Evolutionary conservation across 2,797 vertebrate genomes (phyloP), one percentile per base, ranked within the genome.

Genomic region (Acanthurus leucopareius): DNA sequence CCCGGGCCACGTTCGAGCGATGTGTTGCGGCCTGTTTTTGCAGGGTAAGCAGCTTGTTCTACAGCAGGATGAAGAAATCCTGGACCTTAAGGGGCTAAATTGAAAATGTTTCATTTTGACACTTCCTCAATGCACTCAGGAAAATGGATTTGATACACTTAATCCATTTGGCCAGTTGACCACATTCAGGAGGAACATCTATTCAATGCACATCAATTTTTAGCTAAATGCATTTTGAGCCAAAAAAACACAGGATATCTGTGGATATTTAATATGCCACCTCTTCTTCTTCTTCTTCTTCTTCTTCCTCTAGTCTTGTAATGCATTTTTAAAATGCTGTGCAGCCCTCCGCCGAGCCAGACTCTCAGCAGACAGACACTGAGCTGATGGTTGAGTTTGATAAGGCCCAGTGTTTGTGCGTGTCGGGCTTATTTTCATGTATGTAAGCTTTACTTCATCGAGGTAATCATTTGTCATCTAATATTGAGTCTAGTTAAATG

Each of bases 401-500:
- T 86, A 84, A 88, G 89, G 86, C 87, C 80, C 69, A 25, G 61
- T 71, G 19, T 87, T 77, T 77, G 77, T 82, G 80, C 48, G 2
- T 35, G 11, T 75, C 51, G 0, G 61, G 75, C 76, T 66, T 86
- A 83, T 87, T 90, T 91, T 84, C 5, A 20, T 75, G 83, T 79
- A 66, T 77, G 72, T 80, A 83, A 86, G 85, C 88, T 80, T 86
- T 82, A 79, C 83, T 86, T 83, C 78, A 40, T 83, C 15, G 73
- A 84, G 84, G 79, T 88, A 87, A 90, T 91, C 87, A 83, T 92
- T 89, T 81, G 80, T 90, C 92, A 86, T 90, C 88, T 84, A 74
- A 85, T 90, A 91, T 90, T 90, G 90, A 92, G 93, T 90, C 79
- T 70, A 74, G 80, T 82, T 89, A 93, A 93, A 92, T 86, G 79